Evolutionary conservation across 2,888 invertebrate species (phyloP).

Genomic region (Lepetodrilus schrolli): DNA sequence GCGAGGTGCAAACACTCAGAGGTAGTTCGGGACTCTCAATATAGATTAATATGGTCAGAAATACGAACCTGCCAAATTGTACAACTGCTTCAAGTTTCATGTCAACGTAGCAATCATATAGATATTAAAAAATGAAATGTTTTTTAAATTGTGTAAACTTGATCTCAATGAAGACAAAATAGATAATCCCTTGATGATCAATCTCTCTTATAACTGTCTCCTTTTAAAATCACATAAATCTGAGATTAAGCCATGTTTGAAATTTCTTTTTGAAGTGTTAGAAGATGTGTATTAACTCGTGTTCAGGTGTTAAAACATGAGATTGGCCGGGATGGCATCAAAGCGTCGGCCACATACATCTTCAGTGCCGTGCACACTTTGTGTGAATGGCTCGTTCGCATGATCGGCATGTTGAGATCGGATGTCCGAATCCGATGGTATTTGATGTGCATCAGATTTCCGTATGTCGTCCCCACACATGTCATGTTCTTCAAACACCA

Average conservation of each 20-base stretch:
- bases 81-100: too few relatives aligned
- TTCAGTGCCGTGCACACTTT: not conserved
- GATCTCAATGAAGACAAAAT: too few relatives aligned
- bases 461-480: not conserved
- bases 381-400: not conserved
- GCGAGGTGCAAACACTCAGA: too few relatives aligned
- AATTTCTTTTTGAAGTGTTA: not conserved
- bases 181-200: too few relatives aligned
- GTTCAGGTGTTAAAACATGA: not conserved
- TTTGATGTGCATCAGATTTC: constrained; percentile 3
- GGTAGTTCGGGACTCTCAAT: too few relatives aligned
- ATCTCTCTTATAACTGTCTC: too few relatives aligned
- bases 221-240: too few relatives aligned
- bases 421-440: not conserved
- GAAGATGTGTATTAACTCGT: not conserved
- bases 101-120: too few relatives aligned
- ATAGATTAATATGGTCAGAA: too few relatives aligned
- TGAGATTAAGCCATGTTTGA: not conserved
- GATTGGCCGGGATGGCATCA: not conserved
- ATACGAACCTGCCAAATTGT: too few relatives aligned
- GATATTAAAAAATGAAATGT: too few relatives aligned
- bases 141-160: too few relatives aligned
- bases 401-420: not conserved
- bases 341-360: not conserved
- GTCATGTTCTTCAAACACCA: constrained; percentile 15